A percentile compares a stretch with the other conserved stretches of the same genome.
phyloP scores from a whole-genome alignment of 1,140 invertebrate species.

The Papilio aristodemus region DNA sequence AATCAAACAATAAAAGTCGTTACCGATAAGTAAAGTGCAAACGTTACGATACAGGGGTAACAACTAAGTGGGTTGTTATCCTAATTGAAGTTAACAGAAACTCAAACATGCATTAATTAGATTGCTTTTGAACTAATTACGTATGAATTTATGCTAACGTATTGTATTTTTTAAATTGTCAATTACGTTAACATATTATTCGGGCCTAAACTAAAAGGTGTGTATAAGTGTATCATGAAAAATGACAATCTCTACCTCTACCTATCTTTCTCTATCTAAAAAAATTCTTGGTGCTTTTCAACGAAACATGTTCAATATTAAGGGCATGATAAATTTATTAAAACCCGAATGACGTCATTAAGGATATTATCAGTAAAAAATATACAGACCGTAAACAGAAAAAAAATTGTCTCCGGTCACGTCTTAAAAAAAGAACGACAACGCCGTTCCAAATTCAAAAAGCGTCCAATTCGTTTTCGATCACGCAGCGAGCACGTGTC shows the following conservation, averaged over 20 bases:
- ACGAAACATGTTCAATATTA: too few species aligned
- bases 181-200: too few species aligned
- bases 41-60: slow-evolving; percentile 8
- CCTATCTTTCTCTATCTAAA: too few species aligned
- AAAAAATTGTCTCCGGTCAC: background rate
- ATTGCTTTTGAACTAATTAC: background rate
- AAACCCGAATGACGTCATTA: background rate
- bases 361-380: background rate
- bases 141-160: background rate
- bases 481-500: slow-evolving; percentile 68
- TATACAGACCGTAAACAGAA: slow-evolving; percentile 3
- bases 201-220: too few species aligned
- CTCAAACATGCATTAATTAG: background rate
- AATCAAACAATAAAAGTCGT: slow-evolving; percentile 6
- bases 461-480: slow-evolving; percentile 38
- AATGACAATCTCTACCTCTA: too few species aligned
- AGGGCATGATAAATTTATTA: too few species aligned
- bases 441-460: slow-evolving; percentile 45
- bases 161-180: too few species aligned
- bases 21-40: background rate
- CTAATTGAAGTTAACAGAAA: slow-evolving; percentile 9
- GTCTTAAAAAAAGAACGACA: slow-evolving; percentile 26
- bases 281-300: too few species aligned
- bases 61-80: slow-evolving; percentile 17
- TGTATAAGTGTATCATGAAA: too few species aligned